Evolutionary conservation across 2,113 vertebrate species (phyloP).

Genomic region (Pipra filicauda): DNA sequence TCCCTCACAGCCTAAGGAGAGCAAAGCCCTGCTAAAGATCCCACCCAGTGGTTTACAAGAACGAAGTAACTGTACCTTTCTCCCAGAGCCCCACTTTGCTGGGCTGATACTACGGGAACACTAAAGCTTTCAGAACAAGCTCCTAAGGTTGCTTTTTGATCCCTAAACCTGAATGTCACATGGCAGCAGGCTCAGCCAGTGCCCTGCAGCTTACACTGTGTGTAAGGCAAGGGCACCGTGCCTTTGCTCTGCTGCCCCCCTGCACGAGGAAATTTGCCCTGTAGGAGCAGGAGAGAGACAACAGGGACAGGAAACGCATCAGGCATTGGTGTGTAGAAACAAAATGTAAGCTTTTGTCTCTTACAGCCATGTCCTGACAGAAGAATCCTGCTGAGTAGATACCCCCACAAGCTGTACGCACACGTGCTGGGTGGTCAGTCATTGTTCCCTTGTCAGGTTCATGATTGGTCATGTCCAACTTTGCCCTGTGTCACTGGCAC

Average conservation of each 20-base stretch:
- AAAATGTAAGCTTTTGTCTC: background rate
- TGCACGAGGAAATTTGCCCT: background rate
- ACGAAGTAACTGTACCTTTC: background rate
- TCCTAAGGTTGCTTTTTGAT: background rate
- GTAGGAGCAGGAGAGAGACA: background rate
- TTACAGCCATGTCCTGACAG: background rate
- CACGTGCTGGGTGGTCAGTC: rapidly evolving
- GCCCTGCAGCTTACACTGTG: background rate
- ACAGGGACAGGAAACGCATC: background rate
- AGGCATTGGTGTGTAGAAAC: background rate
- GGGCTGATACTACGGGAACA: background rate
- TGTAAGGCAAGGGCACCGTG: background rate
- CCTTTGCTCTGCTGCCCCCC: background rate
- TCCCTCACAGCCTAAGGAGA: background rate
- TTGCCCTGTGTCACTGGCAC: background rate
- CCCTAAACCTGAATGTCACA: background rate
- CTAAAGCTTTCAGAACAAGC: background rate
- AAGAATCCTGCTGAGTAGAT: background rate
- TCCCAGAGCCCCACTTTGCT: background rate
- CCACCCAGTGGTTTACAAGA: background rate
- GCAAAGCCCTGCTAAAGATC: background rate
- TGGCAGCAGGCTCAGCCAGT: background rate
- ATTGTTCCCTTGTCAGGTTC: background rate
- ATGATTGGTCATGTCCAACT: background rate
- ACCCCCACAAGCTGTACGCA: background rate